A percentile compares a stretch with the other conserved stretches of the same genome.
Conservation (phyloP, 1,140 invertebrate genomes). For the Leptopilina clavipes region DNA sequence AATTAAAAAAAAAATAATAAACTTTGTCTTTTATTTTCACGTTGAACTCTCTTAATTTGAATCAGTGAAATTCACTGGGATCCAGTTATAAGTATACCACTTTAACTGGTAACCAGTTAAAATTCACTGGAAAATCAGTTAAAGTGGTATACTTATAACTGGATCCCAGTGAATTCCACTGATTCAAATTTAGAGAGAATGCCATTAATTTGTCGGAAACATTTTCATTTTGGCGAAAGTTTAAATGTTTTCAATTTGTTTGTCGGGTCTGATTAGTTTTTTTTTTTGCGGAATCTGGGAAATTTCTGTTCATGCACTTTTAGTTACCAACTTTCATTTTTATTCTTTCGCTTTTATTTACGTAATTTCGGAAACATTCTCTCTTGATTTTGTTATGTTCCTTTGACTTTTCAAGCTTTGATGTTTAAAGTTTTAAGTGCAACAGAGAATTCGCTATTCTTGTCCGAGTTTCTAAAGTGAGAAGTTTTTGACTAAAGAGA, state of each 20-base stretch:
- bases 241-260: background rate
- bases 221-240: too few species aligned
- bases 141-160: too few species aligned
- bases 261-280: background rate
- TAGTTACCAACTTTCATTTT: background rate
- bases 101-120: too few species aligned
- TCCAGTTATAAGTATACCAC: too few species aligned
- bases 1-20: too few species aligned
- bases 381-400: constrained; percentile 9
- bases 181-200: too few species aligned
- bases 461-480: background rate
- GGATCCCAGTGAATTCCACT: too few species aligned
- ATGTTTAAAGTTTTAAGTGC: constrained; percentile 13
- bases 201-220: too few species aligned
- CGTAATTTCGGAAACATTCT: background rate
- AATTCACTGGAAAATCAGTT: too few species aligned
- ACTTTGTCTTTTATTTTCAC: too few species aligned
- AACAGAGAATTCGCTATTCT: constrained; percentile 26
- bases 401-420: constrained; percentile 16
- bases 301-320: background rate
- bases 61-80: too few species aligned
- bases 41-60: too few species aligned
- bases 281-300: background rate
- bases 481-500: background rate
- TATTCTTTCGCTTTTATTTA: background rate